A percentile compares a stretch with the other conserved stretches of the same genome.
phyloP scores from a whole-genome alignment of 2,113 vertebrate genomes.

The Sphaerodactylus townsendi region DNA sequence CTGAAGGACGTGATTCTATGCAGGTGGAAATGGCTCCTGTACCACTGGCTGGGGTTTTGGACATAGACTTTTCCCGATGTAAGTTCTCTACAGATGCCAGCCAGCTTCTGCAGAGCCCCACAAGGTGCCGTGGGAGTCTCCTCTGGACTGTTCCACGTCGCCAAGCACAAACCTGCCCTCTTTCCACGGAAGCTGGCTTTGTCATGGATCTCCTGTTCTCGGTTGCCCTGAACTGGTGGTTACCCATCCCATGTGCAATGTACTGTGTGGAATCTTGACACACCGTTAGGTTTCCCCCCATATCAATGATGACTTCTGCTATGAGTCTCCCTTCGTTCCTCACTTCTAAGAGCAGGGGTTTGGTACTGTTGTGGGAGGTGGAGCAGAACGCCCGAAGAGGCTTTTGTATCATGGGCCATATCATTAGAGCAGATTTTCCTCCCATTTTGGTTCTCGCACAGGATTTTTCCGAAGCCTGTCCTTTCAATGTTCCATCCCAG shows the following conservation, averaged over 20 bases:
- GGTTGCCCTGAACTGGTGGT: background rate
- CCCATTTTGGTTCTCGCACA: constrained; percentile 62
- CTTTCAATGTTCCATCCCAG: constrained; percentile 58
- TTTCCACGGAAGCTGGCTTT: fast-evolving
- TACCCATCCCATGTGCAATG: fast-evolving
- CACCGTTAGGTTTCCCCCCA: background rate
- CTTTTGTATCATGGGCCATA: constrained; percentile 37
- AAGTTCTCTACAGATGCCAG: background rate
- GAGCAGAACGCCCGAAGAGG: background rate
- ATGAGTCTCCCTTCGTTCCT: background rate
- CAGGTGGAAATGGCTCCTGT: fast-evolving
- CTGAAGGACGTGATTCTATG: background rate
- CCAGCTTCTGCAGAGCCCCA: fast-evolving
- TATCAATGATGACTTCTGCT: background rate
- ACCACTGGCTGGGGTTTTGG: background rate
- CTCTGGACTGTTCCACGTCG: fast-evolving
- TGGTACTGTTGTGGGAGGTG: background rate
- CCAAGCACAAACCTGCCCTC: background rate
- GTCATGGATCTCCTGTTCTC: background rate
- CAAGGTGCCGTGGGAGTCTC: fast-evolving
- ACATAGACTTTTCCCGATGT: background rate
- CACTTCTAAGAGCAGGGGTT: background rate
- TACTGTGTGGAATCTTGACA: background rate
- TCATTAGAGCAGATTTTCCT: constrained; percentile 58
- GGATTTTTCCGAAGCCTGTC: constrained; percentile 53